These are phyloP conservation scores for Zoanthus sociatus DNA, from an alignment of 92 coral and sea anemone genomes.

Conservation along the genomic window DNA sequence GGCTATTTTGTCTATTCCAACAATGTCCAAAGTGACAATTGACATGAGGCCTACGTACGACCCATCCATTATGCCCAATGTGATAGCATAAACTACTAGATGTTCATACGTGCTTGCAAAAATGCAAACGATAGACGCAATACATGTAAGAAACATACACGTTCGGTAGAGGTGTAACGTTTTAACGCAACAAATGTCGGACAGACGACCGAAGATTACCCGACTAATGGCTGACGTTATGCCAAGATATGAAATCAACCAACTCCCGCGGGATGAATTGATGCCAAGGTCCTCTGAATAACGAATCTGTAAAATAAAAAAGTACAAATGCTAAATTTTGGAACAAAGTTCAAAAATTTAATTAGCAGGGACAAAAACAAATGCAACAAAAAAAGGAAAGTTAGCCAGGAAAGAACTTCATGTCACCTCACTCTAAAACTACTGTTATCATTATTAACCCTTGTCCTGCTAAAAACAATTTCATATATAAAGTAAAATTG, in stretches of 20 bases:
- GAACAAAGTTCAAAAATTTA: no score
- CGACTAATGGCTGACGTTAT: slow-evolving; percentile 95
- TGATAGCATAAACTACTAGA: slow-evolving; percentile 76
- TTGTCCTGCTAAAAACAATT: no score
- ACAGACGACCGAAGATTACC: slow-evolving; percentile 83
- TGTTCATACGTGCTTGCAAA: slow-evolving; percentile 79
- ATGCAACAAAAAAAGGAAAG: no score
- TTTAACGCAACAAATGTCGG: slow-evolving; percentile 81
- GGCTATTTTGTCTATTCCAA: slow-evolving; percentile 84
- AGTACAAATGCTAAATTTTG: no score
- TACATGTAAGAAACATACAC: slow-evolving; percentile 82
- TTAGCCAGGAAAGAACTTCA: no score
- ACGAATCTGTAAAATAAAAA: slow-evolving; percentile 63
- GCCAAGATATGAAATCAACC: slow-evolving; percentile 97
- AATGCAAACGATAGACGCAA: slow-evolving; percentile 81
- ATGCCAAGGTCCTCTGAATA: slow-evolving; percentile 90
- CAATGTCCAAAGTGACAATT: slow-evolving; percentile 88
- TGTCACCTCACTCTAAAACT: background rate
- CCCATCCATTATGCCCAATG: slow-evolving; percentile 92
- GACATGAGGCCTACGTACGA: slow-evolving; percentile 95
- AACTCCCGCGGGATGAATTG: slow-evolving; percentile 80
- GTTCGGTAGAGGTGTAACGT: slow-evolving; percentile 83
- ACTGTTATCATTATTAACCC: no score
- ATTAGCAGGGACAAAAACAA: no score
- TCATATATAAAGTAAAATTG: no score